Conservation (phyloP, 2,113 vertebrate genomes). For the Axis porcinus region DNA sequence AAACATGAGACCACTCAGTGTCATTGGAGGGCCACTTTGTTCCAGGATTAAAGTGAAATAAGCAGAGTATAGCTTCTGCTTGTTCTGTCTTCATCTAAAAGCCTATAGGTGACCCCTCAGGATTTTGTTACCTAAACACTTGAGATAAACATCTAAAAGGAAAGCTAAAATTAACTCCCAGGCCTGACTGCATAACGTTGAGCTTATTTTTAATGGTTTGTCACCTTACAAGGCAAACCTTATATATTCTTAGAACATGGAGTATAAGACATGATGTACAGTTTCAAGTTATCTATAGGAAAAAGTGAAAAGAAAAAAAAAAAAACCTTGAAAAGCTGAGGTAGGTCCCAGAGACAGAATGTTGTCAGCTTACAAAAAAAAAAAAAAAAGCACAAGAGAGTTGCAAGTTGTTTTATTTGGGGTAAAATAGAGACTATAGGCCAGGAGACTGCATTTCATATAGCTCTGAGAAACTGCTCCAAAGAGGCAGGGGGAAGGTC, state of each 20-base stretch:
- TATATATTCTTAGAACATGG: neutral
- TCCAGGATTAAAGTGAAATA: neutral
- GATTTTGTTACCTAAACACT: neutral
- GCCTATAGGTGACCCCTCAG: neutral
- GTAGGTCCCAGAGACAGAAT: neutral
- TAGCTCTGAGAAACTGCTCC: neutral
- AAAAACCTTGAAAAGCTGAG: neutral
- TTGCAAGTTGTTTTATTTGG: neutral
- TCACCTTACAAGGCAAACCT: neutral
- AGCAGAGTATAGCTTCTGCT: neutral
- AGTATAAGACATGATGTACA: neutral
- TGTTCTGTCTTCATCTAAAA: neutral
- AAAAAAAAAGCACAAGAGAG: neutral
- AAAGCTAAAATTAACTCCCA: neutral
- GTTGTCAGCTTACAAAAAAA: neutral
- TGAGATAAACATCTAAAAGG: neutral
- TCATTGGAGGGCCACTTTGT: neutral
- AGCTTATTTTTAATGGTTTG: neutral
- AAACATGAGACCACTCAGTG: neutral
- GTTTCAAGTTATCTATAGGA: neutral
- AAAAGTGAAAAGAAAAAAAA: neutral
- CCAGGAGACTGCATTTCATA: neutral
- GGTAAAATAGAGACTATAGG: neutral
- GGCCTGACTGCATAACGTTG: neutral
- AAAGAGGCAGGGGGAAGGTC: neutral